A percentile compares a stretch with the other conserved stretches of the same genome.
phyloP scores from a whole-genome alignment of 1,140 invertebrate genomes.

The Heliconius eleuchia region DNA sequence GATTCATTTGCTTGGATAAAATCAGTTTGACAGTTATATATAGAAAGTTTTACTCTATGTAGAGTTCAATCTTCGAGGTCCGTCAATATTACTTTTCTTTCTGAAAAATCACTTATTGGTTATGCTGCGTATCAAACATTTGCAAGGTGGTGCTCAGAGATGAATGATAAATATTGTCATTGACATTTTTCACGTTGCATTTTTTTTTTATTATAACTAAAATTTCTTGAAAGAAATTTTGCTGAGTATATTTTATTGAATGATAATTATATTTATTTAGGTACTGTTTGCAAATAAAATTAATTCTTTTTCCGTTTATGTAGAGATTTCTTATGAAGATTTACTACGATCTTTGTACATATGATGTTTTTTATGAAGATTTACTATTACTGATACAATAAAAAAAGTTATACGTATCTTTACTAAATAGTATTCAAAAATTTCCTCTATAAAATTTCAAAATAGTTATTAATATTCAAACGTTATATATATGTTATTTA shows the following conservation, averaged over 20 bases:
- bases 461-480: background rate
- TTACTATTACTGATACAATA: too few species aligned
- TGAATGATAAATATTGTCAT: background rate
- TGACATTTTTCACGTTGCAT: background rate
- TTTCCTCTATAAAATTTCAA: too few species aligned
- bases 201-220: background rate
- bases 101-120: constrained; percentile 2
- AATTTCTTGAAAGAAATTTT: too few species aligned
- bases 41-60: background rate
- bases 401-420: too few species aligned
- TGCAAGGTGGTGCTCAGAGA: background rate
- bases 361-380: too few species aligned
- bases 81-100: constrained; percentile 13
- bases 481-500: background rate
- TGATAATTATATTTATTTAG: too few species aligned
- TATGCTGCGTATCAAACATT: background rate
- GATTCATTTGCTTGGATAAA: constrained; percentile 27
- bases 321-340: too few species aligned
- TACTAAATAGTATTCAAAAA: too few species aligned
- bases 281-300: too few species aligned
- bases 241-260: too few species aligned
- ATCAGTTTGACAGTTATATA: constrained; percentile 34
- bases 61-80: constrained; percentile 4
- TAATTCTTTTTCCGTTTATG: too few species aligned
- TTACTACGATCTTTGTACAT: too few species aligned